phyloP scores from a whole-genome alignment of 2,888 invertebrate species.

The Eutolmus rufibarbis region DNA sequence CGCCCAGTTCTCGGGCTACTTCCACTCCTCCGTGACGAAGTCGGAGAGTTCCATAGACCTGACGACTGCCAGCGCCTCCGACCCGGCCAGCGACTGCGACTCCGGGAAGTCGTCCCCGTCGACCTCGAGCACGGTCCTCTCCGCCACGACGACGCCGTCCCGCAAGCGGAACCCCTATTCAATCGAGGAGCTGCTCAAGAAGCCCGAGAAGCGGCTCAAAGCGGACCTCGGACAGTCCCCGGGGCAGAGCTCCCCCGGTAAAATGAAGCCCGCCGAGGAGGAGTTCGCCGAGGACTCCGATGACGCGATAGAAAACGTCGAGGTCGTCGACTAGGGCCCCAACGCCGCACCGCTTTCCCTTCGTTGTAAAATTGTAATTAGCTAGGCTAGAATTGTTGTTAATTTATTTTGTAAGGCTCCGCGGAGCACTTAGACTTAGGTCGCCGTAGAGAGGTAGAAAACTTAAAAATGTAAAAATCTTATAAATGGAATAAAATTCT shows the following conservation, averaged over 20 bases:
- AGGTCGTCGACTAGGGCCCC: constrained; percentile 58
- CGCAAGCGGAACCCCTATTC: constrained; percentile 81
- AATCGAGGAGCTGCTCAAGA: constrained; percentile 84
- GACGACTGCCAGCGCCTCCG: constrained; percentile 54
- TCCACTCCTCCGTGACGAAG: constrained; percentile 51
- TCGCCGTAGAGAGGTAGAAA: neutral
- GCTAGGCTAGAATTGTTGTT: constrained; percentile 22
- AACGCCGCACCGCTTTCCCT: neutral
- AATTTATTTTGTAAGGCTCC: constrained; percentile 31
- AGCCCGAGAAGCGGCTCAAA: constrained; percentile 69
- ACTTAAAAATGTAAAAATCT: neutral
- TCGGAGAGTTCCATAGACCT: constrained; percentile 61
- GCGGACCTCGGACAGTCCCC: neutral
- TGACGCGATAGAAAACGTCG: constrained; percentile 58
- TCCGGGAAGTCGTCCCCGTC: constrained; percentile 62
- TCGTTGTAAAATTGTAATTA: constrained; percentile 35
- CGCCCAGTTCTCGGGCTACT: constrained; percentile 53
- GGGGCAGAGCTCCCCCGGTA: neutral
- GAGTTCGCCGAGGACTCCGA: constrained; percentile 51
- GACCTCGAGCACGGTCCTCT: constrained; percentile 49
- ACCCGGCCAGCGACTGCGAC: constrained; percentile 61
- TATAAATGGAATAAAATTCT: constrained; percentile 13
- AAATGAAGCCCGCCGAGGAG: constrained; percentile 34
- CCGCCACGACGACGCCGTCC: constrained; percentile 52
- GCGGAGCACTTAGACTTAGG: neutral